A percentile compares a stretch with the other conserved stretches of the same genome.
phyloP scores from a whole-genome alignment of 1,140 invertebrate species.

The Lepidurus couesii region DNA sequence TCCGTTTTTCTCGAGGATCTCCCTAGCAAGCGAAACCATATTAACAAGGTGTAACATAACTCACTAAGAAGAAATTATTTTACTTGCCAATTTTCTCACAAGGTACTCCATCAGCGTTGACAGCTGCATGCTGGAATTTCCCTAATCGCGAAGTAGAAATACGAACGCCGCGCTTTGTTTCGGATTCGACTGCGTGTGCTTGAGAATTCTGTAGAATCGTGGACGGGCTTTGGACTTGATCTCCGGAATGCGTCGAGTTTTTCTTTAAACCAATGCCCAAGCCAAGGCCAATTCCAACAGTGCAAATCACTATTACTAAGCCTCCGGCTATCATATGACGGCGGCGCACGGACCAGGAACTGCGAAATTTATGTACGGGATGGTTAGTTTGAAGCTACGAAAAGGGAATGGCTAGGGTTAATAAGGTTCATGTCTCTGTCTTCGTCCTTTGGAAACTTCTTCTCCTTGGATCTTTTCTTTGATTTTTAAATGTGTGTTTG shows the following conservation, averaged over 20 bases:
- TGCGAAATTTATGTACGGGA: background rate
- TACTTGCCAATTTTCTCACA: constrained; percentile 73
- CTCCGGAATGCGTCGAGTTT: background rate
- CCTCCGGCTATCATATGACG: background rate
- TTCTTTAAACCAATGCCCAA: background rate
- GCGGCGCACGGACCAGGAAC: background rate
- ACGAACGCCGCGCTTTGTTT: background rate
- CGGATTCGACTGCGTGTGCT: background rate
- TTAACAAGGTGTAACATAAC: too few species aligned
- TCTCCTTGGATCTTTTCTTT: too few species aligned
- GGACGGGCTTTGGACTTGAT: background rate
- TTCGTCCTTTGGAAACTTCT: too few species aligned
- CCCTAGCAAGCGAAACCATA: constrained; percentile 47
- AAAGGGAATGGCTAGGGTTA: too few species aligned
- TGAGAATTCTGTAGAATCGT: background rate
- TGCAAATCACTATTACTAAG: background rate
- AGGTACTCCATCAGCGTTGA: constrained; percentile 67
- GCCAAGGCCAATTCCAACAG: background rate
- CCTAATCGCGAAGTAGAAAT: constrained; percentile 45
- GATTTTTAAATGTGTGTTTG: too few species aligned
- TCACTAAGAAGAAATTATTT: constrained; percentile 37
- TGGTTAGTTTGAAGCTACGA: too few species aligned
- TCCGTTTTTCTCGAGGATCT: constrained; percentile 67
- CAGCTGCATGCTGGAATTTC: constrained; percentile 59
- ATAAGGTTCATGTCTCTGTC: too few species aligned